Evolutionary conservation across 2,113 vertebrate genomes (phyloP).

Genomic region (Mugil cephalus): DNA sequence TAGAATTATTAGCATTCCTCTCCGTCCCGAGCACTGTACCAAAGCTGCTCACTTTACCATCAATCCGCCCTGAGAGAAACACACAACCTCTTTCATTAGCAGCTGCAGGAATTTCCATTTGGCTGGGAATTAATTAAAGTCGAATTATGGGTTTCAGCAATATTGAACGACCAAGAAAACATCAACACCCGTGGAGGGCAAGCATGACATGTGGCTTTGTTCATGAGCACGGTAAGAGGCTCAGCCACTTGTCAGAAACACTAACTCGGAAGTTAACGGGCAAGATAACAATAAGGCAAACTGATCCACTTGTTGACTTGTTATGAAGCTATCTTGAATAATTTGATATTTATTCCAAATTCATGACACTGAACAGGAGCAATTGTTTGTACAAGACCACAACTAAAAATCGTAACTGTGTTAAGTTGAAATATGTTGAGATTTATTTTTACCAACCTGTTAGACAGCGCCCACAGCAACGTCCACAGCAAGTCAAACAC

Average conservation of each 20-base stretch:
- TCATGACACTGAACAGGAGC: neutral
- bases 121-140: constrained; percentile 85
- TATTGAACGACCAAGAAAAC: constrained; percentile 64
- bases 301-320: too few species aligned
- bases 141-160: constrained; percentile 81
- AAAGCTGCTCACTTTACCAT: constrained; percentile 76
- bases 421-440: neutral
- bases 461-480: constrained; percentile 1
- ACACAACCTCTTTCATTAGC: constrained; percentile 71
- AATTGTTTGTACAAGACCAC: too few species aligned
- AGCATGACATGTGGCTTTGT: constrained; percentile 58
- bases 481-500: neutral
- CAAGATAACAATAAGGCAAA: constrained; percentile 7
- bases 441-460: neutral
- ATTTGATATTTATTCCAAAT: neutral
- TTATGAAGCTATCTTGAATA: too few species aligned
- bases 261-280: constrained; percentile 15
- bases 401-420: too few species aligned
- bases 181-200: constrained; percentile 56
- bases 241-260: constrained; percentile 11
- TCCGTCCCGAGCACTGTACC: constrained; percentile 78
- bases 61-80: constrained; percentile 69
- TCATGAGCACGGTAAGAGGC: constrained; percentile 42
- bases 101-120: constrained; percentile 80
- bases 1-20: constrained; percentile 92